Evolutionary conservation across 2,888 invertebrate species (phyloP), one percentile per base, ranked within the genome.

Genomic region (Macrophya alboannulata): DNA sequence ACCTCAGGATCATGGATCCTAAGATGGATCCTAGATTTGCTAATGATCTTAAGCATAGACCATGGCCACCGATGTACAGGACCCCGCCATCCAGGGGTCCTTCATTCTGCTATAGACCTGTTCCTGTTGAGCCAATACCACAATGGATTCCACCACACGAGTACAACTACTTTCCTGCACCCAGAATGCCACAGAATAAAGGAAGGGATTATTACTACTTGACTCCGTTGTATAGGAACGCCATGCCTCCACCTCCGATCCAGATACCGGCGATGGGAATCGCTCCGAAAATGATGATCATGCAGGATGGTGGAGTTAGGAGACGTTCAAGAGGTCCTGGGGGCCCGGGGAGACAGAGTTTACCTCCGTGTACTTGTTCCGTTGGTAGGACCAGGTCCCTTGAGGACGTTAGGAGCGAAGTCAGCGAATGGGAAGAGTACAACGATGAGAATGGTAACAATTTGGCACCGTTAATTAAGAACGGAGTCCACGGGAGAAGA

Each of bases 351-450:
- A 90, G 88, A 48, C 90, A 88, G 85, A 91, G 87, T 83, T 90
- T 89, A 84, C 87, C 83, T 25, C 94, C 93, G 88, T 96, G 96
- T 89, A 95, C 96, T 37, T 96, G 96, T 91, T 95, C 94, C 79
- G 90, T 93, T 10, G 93, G 93, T 4, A 95, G 96, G 76, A 96
- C 97, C 21, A 95, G 96, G 85, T 97, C 97, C 2, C 94, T 97
- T 93, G 97, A 97, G 90, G 97, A 97, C 90, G 96, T 97, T 17
- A 95, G 96, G 76, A 95, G 96, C 37, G 96, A 96, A 86, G 94
- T 96, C 76, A 95, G 95, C 90, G 94, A 95, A 85, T 96, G 96
- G 96, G 95, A 96, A 87, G 95, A 93, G 68, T 93, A 95, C 43
- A 95, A 95, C 86, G 96, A 96, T 86, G 95, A 95, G 89, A 96